Percentiles rank a stretch among this genome's conserved stretches.
Conservation (phyloP, 2,888 invertebrate species). For the Leptinotarsa peninsularis region DNA sequence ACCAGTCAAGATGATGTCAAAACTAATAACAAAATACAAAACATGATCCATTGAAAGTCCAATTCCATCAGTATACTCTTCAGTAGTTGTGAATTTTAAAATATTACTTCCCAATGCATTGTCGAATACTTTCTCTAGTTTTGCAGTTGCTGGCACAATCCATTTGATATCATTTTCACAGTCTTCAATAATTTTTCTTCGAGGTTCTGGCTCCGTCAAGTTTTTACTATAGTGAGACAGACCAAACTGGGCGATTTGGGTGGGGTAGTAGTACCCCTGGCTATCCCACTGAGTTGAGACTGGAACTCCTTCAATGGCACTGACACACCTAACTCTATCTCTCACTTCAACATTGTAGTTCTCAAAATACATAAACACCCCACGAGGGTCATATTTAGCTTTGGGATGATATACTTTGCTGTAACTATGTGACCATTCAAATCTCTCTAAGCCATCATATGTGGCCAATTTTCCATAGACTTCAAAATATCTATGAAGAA, state of each 20-base stretch:
- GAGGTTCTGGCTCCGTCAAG: conserved; percentile 85
- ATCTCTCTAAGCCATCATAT: conserved; percentile 80
- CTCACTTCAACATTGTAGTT: conserved; percentile 95
- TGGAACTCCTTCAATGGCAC: conserved; percentile 92
- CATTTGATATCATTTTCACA: conserved; percentile 77
- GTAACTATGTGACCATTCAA: conserved; percentile 96
- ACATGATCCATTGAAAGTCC: conserved; percentile 76
- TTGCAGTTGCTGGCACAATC: conserved; percentile 79
- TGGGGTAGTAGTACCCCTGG: conserved; percentile 96
- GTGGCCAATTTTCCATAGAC: conserved; percentile 87
- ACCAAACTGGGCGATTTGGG: conserved; percentile 98
- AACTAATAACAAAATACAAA: conserved; percentile 80
- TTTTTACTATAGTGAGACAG: conserved; percentile 97
- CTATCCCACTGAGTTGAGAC: conserved; percentile 98
- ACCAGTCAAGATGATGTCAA: conserved; percentile 78
- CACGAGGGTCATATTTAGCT: conserved; percentile 88
- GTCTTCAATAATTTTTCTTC: conserved; percentile 80
- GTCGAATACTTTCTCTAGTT: conserved; percentile 74
- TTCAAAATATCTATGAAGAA: conserved; percentile 94
- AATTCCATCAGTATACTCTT: conserved; percentile 77
- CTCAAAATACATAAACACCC: conserved; percentile 96
- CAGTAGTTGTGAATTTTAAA: conserved; percentile 80
- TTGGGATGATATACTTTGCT: conserved; percentile 91
- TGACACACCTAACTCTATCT: conserved; percentile 91
- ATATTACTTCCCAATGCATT: conserved; percentile 72